Evolutionary conservation across 2,113 vertebrate species (phyloP).

Genomic region (Pionites leucogaster): DNA sequence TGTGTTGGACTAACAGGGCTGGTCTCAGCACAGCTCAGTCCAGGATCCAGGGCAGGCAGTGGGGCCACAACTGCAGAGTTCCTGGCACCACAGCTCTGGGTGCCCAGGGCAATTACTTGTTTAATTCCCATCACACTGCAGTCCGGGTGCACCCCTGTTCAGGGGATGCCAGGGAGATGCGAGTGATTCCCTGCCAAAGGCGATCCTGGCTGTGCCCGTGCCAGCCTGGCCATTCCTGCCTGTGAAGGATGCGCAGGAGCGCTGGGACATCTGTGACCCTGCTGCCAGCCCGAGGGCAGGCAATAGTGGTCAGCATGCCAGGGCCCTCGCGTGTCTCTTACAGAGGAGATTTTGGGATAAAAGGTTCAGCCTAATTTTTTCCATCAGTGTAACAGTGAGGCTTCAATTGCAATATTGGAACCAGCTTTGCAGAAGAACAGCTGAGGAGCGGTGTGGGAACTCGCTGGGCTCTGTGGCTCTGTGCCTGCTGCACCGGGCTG

Average conservation of each 20-base stretch:
- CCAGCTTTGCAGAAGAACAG: slow-evolving; percentile 20
- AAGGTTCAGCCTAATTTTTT: slow-evolving; percentile 55
- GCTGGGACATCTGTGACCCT: neutral
- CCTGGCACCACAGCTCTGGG: rapidly evolving
- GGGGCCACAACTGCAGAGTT: neutral
- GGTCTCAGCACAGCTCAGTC: no score
- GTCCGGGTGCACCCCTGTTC: rapidly evolving
- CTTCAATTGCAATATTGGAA: slow-evolving; percentile 48
- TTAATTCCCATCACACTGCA: neutral
- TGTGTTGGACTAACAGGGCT: neutral
- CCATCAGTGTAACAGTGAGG: slow-evolving; percentile 45
- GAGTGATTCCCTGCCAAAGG: neutral
- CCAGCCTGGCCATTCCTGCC: neutral
- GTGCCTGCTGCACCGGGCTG: neutral
- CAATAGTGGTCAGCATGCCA: slow-evolving; percentile 29
- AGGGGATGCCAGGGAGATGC: neutral
- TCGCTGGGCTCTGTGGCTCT: rapidly evolving
- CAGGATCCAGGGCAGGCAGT: neutral
- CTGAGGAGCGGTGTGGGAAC: neutral
- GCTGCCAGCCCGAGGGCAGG: neutral
- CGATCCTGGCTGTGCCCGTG: neutral
- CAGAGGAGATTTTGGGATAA: slow-evolving; percentile 12
- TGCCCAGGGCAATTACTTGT: neutral
- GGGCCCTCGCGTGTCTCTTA: slow-evolving; percentile 33
- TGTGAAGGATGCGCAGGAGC: neutral